Evolutionary conservation across 2,888 invertebrate genomes (phyloP), one percentile per base, ranked within the genome.

Genomic region (Andrena flavipes): DNA sequence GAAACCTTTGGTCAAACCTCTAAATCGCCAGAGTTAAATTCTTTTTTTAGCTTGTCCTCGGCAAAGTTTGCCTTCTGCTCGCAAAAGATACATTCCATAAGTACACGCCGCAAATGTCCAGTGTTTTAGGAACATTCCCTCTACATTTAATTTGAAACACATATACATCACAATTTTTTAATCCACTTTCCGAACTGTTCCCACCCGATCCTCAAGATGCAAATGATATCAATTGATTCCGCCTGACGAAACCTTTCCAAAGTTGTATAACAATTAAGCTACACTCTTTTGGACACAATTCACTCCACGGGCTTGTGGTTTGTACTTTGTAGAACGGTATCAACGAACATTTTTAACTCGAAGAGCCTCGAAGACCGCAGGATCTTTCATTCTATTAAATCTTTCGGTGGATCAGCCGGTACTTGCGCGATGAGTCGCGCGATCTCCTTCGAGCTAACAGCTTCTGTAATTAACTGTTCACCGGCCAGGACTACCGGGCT

Each of bases 21-120:
- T 84, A 87, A 90, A 88, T 90, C 86, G 89, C 82, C 86, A 85
- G 90, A 90, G 92, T 92, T 91, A 90, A 92, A 92, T 91, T 89
- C 88, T 84, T 89, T 87, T 87, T 90, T 88, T 88, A 87, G 89
- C 88, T 88, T 85, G 82, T 82, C 71, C 79, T 62, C 54, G 71
- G 82, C 73, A 26, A 60, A 75, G 49, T 65, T 51, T n/a, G 10
- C 51, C 48, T 48, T 79, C 54, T 54, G 29, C 20, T n/a, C n/a
- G 7, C 16, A 54, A 79, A 70, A 48, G 6, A n/a, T 20, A 70
- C 30, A 30, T 70, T 64, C 59, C 78, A 35, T 29, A 35, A 63
- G 23, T 59, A 77, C 56, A 16, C 63, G 5, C 20, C 7, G 6
- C 42, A 51, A 62, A 48, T 30, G 30, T 62, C 30, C 16, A 20